phyloP scores from a whole-genome alignment of 2,113 vertebrate genomes.

The Albula goreensis region DNA sequence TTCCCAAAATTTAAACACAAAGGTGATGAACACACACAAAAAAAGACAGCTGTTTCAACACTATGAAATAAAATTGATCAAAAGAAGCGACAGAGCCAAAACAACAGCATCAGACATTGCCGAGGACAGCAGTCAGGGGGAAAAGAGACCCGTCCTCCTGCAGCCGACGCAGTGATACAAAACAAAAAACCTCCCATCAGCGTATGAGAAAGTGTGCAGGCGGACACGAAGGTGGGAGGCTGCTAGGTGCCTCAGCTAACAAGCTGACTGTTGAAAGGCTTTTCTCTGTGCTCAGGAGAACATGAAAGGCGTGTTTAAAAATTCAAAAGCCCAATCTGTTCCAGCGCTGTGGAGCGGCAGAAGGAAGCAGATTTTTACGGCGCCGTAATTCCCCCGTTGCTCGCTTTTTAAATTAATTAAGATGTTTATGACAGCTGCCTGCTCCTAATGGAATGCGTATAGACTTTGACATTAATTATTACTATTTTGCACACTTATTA shows the following conservation, averaged over 20 bases:
- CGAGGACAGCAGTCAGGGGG: background rate
- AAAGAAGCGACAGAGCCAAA: background rate
- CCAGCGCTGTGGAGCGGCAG: constrained; percentile 62
- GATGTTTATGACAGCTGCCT: constrained; percentile 68
- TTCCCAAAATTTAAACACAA: background rate
- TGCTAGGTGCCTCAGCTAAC: constrained; percentile 55
- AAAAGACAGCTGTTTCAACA: background rate
- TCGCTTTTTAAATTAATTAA: constrained; percentile 66
- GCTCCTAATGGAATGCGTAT: constrained; percentile 54
- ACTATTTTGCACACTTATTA: constrained; percentile 49
- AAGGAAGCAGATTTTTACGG: constrained; percentile 54
- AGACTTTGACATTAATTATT: constrained; percentile 63
- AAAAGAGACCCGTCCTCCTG: background rate
- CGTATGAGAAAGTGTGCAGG: background rate
- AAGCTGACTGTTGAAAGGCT: constrained; percentile 63
- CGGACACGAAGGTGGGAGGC: constrained; percentile 50
- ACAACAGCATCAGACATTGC: background rate
- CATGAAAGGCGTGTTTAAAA: constrained; percentile 75
- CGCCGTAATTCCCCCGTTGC: constrained; percentile 57
- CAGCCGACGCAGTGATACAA: constrained; percentile 18
- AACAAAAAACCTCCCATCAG: constrained; percentile 27
- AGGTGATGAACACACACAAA: background rate
- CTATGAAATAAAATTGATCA: background rate
- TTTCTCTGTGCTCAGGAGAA: constrained; percentile 55
- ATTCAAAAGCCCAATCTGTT: constrained; percentile 68